Evolutionary conservation across 2,797 vertebrate genomes (phyloP).

Genomic region (Eurystomus glaucurus): DNA sequence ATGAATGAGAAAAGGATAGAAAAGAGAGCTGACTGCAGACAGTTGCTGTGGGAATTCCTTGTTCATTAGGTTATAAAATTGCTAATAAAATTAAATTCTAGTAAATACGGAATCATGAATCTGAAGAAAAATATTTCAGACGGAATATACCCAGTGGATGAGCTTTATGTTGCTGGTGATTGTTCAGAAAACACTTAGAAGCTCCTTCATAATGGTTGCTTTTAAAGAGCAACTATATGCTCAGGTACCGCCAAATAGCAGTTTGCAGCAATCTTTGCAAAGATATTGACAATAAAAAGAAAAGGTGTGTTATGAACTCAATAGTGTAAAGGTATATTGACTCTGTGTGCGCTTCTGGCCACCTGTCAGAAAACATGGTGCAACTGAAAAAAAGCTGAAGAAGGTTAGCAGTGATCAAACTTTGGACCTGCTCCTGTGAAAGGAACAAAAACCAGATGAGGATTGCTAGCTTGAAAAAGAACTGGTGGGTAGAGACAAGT

Average conservation of each 20-base stretch:
- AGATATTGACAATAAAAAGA: neutral
- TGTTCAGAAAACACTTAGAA: neutral
- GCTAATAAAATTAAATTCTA: conserved; percentile 5
- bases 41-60: neutral
- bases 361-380: neutral
- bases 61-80: neutral
- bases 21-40: neutral
- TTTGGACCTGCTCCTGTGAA: neutral
- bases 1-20: neutral
- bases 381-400: neutral
- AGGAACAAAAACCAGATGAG: neutral
- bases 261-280: neutral
- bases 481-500: neutral
- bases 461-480: neutral
- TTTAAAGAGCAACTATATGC: neutral
- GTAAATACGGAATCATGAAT: neutral
- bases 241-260: neutral
- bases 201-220: neutral
- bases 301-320: neutral
- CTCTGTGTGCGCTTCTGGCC: neutral
- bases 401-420: neutral
- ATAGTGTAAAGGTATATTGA: neutral
- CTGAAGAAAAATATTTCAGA: neutral
- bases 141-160: neutral
- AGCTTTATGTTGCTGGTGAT: neutral